Evolutionary conservation across 2,888 invertebrate species (phyloP).

Genomic region (Tholera decimalis): DNA sequence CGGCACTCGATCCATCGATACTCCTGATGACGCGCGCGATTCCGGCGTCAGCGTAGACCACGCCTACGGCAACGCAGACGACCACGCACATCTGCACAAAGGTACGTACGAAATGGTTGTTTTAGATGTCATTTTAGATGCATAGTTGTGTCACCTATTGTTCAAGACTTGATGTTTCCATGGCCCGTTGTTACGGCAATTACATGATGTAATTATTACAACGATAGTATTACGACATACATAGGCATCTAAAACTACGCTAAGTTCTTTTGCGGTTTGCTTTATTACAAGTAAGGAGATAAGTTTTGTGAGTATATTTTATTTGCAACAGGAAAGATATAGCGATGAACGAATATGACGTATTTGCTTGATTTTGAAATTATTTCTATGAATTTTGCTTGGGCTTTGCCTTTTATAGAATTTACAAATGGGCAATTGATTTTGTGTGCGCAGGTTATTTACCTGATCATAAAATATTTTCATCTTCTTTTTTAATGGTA

Average conservation of each 20-base stretch:
- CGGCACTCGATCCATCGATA: constrained; percentile 83
- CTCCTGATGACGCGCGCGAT: constrained; percentile 84
- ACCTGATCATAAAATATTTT: too few relatives aligned
- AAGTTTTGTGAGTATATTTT: not conserved
- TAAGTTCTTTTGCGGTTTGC: constrained; percentile 4
- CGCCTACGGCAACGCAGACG: constrained; percentile 83
- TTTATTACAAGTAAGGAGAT: not conserved
- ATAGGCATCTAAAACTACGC: not conserved
- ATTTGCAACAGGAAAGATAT: not conserved
- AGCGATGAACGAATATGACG: not conserved
- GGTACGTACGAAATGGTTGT: constrained; percentile 62
- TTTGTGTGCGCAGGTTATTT: too few relatives aligned
- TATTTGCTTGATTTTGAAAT: too few relatives aligned
- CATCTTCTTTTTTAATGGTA: too few relatives aligned
- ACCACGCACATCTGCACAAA: constrained; percentile 74
- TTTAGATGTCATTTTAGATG: constrained; percentile 25
- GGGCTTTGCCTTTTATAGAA: too few relatives aligned
- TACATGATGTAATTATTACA: constrained; percentile 65
- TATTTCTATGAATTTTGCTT: too few relatives aligned
- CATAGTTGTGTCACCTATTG: constrained; percentile 50
- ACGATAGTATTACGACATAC: constrained; percentile 39
- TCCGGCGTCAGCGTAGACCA: constrained; percentile 87
- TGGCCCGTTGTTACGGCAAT: constrained; percentile 59
- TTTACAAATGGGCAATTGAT: too few relatives aligned
- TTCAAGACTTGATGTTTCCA: constrained; percentile 60